Conservation (phyloP, 2,888 invertebrate species). For the Leptogaster cylindrica region DNA sequence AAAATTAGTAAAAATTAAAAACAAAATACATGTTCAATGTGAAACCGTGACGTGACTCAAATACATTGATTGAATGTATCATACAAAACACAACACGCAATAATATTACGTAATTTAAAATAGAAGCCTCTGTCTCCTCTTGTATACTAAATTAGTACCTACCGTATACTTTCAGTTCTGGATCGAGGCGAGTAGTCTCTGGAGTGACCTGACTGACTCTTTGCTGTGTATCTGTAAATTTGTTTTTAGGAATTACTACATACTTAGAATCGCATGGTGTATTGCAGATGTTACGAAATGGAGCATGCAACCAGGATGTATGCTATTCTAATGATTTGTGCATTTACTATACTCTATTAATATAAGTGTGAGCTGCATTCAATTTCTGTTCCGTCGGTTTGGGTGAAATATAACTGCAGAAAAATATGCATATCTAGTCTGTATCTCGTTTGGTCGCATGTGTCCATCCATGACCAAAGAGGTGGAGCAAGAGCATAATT, state of each 20-base stretch:
- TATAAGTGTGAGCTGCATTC: background rate
- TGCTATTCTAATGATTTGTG: too few species aligned
- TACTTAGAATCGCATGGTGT: background rate
- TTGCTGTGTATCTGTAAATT: slow-evolving; percentile 58
- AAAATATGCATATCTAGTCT: too few species aligned
- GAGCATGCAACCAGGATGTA: slow-evolving; percentile 5
- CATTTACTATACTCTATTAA: background rate
- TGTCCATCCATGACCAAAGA: too few species aligned
- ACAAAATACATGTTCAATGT: too few species aligned
- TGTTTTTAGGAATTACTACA: slow-evolving; percentile 26
- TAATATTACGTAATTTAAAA: background rate
- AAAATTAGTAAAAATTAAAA: too few species aligned
- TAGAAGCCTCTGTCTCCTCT: too few species aligned
- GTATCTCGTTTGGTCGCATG: too few species aligned
- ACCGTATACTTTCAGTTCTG: slow-evolving; percentile 82
- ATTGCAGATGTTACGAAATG: background rate
- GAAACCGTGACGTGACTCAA: too few species aligned
- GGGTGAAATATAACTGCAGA: too few species aligned
- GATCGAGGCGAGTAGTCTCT: slow-evolving; percentile 84
- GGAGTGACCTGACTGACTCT: slow-evolving; percentile 60
- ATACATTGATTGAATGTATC: too few species aligned
- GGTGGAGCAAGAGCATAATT: too few species aligned
- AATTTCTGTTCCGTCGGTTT: too few species aligned
- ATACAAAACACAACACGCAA: background rate
- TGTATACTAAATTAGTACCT: slow-evolving; percentile 50